Conservation (phyloP, 2,797 vertebrate genomes). For the Protosalanx chinensis region DNA sequence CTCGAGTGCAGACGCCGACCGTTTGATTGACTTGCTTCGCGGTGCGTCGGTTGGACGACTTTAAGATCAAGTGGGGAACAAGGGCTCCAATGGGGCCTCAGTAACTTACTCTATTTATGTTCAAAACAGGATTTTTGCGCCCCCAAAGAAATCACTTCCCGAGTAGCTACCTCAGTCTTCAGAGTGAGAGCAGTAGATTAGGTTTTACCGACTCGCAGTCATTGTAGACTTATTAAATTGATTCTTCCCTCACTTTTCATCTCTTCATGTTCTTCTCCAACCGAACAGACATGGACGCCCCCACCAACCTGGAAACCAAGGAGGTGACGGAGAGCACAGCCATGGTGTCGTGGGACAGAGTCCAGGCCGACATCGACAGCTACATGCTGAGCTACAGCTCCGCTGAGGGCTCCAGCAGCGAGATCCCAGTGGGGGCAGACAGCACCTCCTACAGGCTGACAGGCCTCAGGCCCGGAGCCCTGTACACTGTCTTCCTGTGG, state of each 20-base stretch:
- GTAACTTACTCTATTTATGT: neutral
- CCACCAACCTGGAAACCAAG: constrained; percentile 65
- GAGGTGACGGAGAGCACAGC: constrained; percentile 71
- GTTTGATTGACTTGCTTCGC: neutral
- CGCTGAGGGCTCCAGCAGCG: constrained; percentile 58
- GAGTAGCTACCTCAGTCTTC: neutral
- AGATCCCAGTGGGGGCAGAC: constrained; percentile 64
- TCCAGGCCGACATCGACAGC: constrained; percentile 69
- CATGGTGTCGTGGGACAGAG: constrained; percentile 72
- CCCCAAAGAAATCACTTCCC: neutral
- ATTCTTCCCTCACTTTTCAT: neutral
- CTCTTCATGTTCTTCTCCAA: neutral
- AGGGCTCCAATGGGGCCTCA: neutral
- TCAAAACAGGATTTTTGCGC: neutral
- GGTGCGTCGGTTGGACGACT: neutral
- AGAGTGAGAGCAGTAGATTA: neutral
- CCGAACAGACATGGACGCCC: constrained; percentile 72
- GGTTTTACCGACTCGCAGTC: neutral
- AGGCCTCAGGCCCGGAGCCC: constrained; percentile 69
- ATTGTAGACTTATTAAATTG: neutral
- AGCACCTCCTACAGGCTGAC: constrained; percentile 62
- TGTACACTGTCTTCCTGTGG: constrained; percentile 75
- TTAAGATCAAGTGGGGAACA: neutral
- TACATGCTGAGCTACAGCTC: constrained; percentile 75
- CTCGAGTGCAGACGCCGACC: neutral